Percentiles rank a stretch among this genome's conserved stretches.
These are phyloP conservation scores for Toxostoma redivivum DNA, from an alignment of 2,113 vertebrate species.

Conservation along the genomic window DNA sequence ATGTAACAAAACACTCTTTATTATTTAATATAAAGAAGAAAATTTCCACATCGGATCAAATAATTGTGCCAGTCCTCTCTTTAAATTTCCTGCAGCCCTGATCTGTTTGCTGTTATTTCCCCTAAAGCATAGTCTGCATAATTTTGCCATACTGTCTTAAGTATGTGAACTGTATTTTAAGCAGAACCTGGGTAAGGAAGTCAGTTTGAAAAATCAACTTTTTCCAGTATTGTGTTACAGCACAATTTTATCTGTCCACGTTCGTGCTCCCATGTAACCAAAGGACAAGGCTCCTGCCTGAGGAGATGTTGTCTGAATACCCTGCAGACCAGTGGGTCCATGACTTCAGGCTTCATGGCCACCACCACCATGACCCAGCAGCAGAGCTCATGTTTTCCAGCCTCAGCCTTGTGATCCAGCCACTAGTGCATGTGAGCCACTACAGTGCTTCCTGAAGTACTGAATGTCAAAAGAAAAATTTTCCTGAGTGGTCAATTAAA, in stretches of 20 bases:
- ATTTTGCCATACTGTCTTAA: background rate
- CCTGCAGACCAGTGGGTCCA: background rate
- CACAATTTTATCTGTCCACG: background rate
- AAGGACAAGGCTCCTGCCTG: background rate
- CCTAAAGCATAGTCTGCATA: background rate
- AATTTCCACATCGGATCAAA: background rate
- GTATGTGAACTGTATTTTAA: background rate
- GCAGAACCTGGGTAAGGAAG: background rate
- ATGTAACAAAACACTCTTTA: background rate
- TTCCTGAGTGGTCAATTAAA: background rate
- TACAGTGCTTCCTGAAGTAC: background rate
- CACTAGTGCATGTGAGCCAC: background rate
- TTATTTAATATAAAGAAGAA: background rate
- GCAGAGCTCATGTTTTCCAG: background rate
- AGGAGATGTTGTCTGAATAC: background rate
- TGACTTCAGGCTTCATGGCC: background rate
- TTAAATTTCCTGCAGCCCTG: background rate
- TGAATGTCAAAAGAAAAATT: background rate
- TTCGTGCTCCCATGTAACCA: background rate
- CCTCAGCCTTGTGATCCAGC: background rate
- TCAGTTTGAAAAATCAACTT: background rate
- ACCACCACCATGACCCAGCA: background rate
- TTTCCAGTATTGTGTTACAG: background rate
- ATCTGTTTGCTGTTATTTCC: background rate
- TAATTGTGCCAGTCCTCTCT: background rate